phyloP scores from a whole-genome alignment of 2,797 vertebrate genomes.

The Clamator glandarius region DNA sequence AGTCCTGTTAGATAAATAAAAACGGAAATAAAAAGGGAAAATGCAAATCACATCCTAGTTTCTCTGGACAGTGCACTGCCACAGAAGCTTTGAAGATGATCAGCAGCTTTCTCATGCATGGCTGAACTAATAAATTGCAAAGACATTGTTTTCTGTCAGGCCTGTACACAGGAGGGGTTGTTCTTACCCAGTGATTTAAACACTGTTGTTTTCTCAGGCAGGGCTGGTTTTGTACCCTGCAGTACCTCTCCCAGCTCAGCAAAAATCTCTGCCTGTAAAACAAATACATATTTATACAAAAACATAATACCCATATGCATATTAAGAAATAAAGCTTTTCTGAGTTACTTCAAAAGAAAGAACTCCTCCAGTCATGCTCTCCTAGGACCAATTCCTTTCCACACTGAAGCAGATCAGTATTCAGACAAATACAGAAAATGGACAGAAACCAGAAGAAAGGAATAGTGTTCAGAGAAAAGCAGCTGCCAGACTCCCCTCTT shows the following conservation, averaged over 20 bases:
- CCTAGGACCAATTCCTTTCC: not conserved
- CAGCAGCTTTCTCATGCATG: slow-evolving; percentile 37
- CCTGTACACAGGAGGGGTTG: not conserved
- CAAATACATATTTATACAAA: not conserved
- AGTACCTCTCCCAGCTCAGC: slow-evolving; percentile 94
- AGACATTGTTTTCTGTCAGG: slow-evolving; percentile 33
- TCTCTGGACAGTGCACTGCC: not conserved
- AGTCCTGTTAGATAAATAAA: not conserved
- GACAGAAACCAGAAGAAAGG: not conserved
- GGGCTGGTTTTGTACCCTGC: slow-evolving; percentile 84
- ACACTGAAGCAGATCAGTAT: not conserved
- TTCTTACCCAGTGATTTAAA: slow-evolving; percentile 95
- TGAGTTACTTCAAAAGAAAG: not conserved
- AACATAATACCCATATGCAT: not conserved
- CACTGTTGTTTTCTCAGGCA: slow-evolving; percentile 89
- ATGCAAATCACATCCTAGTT: not conserved
- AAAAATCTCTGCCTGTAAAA: slow-evolving; percentile 86
- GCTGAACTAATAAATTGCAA: not conserved
- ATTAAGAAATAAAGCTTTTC: not conserved
- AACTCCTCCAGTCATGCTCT: not conserved
- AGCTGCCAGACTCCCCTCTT: not conserved
- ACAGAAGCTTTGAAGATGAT: not conserved
- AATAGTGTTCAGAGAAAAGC: not conserved
- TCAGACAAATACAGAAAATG: not conserved
- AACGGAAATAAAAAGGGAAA: not conserved